Evolutionary conservation across 1,140 invertebrate species (phyloP).

Genomic region (Bombus haemorrhoidalis): DNA sequence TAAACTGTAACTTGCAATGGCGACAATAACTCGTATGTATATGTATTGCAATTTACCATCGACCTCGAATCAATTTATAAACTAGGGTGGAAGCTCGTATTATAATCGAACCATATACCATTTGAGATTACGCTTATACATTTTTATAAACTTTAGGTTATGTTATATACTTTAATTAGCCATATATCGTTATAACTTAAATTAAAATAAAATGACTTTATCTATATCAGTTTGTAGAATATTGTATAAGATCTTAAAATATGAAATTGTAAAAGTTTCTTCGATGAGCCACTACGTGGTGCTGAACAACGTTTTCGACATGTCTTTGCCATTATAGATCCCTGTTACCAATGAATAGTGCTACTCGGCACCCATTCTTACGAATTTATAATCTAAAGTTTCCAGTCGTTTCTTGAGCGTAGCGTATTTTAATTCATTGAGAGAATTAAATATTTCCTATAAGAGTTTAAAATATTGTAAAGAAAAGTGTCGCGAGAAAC

Average conservation of each 20-base stretch:
- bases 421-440: too few relatives aligned
- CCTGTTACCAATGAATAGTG: background rate
- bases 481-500: constrained; percentile 12
- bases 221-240: background rate
- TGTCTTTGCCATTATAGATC: background rate
- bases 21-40: constrained; percentile 23
- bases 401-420: constrained; percentile 28
- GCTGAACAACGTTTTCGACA: background rate
- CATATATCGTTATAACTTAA: background rate
- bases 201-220: background rate
- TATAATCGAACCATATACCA: background rate
- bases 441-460: background rate
- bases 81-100: background rate
- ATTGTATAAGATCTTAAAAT: background rate
- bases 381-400: background rate
- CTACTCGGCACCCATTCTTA: background rate
- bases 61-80: background rate
- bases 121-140: background rate
- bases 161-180: background rate
- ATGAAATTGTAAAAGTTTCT: background rate
- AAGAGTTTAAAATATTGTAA: background rate
- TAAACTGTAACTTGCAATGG: constrained; percentile 43
- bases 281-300: background rate
- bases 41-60: background rate
- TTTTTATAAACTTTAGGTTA: background rate